A percentile compares a stretch with the other conserved stretches of the same genome.
Evolutionary conservation across 64 coral and sea anemone species (phyloP).

Genomic region (Actinia tenebrosa): DNA sequence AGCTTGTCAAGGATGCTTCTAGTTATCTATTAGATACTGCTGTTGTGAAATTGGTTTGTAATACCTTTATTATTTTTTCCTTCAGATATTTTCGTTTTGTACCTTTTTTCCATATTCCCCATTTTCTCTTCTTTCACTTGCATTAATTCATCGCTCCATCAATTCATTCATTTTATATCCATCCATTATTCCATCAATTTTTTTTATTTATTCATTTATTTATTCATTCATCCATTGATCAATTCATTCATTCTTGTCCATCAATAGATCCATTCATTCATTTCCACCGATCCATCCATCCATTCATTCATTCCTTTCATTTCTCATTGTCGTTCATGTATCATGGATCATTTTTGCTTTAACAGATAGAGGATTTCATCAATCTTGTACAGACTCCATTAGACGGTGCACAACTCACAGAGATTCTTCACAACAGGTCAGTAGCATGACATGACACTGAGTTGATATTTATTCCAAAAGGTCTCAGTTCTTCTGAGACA

Average conservation of each 20-base stretch:
- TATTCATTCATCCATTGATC: not conserved
- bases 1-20: conserved; percentile 75
- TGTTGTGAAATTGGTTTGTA: conserved; percentile 76
- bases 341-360: not conserved
- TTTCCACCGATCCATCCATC: not conserved
- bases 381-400: conserved; percentile 82
- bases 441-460: not conserved
- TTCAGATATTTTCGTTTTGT: not conserved
- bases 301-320: not conserved
- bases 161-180: too few species aligned
- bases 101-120: not conserved
- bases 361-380: conserved; percentile 88
- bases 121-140: not conserved
- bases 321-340: not conserved
- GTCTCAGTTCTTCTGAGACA: too few species aligned
- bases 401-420: conserved; percentile 80
- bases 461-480: too few species aligned
- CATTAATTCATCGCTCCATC: too few species aligned
- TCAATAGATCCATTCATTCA: not conserved
- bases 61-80: not conserved
- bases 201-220: not conserved
- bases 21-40: conserved; percentile 79
- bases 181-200: not conserved
- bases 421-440: conserved; percentile 96
- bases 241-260: too few species aligned